Evolutionary conservation across 1,140 invertebrate species (phyloP).

Genomic region (Branchinecta lindahli): DNA sequence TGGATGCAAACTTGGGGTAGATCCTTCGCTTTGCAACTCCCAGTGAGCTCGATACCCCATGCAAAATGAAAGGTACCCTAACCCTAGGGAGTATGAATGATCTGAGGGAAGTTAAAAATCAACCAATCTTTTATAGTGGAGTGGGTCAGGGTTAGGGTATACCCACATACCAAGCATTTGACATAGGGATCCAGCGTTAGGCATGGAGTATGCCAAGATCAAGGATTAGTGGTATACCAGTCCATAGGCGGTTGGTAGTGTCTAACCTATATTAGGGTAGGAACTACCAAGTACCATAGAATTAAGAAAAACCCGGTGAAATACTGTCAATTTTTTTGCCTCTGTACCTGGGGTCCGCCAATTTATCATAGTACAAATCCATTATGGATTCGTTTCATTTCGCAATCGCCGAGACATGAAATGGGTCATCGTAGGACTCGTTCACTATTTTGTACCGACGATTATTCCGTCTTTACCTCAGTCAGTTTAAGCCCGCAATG

Average conservation of each 20-base stretch:
- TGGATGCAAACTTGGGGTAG: too few relatives aligned
- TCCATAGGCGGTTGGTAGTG: background rate
- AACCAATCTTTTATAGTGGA: too few relatives aligned
- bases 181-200: background rate
- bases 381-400: background rate
- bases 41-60: too few relatives aligned
- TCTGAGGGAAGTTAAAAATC: too few relatives aligned
- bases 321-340: background rate
- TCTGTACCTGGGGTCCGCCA: constrained; percentile 7
- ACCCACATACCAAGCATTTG: too few relatives aligned
- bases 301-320: background rate
- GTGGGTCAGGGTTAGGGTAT: too few relatives aligned
- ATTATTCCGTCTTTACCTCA: background rate
- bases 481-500: background rate
- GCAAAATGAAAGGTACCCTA: too few relatives aligned
- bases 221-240: background rate
- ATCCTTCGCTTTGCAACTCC: too few relatives aligned
- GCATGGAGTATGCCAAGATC: background rate
- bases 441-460: background rate
- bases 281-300: background rate
- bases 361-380: constrained; percentile 6
- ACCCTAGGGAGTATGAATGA: too few relatives aligned
- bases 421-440: background rate
- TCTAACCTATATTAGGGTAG: background rate
- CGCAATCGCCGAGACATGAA: background rate